These are phyloP conservation scores for Lerista edwardsae DNA, from an alignment of 2,797 vertebrate species.

Conservation along the genomic window DNA sequence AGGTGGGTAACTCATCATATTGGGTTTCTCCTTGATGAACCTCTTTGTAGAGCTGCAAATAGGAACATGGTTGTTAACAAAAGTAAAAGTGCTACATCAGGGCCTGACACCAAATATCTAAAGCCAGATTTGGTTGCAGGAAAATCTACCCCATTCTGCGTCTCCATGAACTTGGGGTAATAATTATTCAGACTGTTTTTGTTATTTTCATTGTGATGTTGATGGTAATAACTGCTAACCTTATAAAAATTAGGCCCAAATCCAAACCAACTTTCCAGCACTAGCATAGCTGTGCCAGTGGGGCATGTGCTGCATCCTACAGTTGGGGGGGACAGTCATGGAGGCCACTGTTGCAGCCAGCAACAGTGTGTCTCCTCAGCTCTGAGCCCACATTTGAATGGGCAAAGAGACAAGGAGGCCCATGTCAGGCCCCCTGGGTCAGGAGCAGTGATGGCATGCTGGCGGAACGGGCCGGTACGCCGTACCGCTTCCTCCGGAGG, in stretches of 20 bases:
- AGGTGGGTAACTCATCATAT: not conserved
- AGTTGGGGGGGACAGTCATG: too few relatives aligned
- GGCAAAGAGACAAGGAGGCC: too few relatives aligned
- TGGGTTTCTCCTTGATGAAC: conserved; percentile 28
- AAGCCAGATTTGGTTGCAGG: not conserved
- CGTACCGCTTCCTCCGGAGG: too few relatives aligned
- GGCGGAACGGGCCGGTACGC: too few relatives aligned
- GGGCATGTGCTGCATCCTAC: too few relatives aligned
- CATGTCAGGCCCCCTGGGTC: too few relatives aligned
- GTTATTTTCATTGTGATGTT: not conserved
- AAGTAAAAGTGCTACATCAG: not conserved
- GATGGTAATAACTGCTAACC: not conserved
- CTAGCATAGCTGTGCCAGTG: too few relatives aligned
- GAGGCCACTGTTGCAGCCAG: too few relatives aligned
- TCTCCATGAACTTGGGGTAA: not conserved
- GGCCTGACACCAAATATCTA: not conserved
- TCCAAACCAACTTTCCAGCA: too few relatives aligned
- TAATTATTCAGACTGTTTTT: not conserved
- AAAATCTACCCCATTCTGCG: not conserved
- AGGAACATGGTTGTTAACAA: not conserved
- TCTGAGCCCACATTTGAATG: too few relatives aligned
- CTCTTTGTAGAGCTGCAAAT: conserved; percentile 28
- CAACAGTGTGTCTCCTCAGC: too few relatives aligned
- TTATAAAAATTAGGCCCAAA: not conserved
- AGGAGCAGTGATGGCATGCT: too few relatives aligned